Evolutionary conservation across 2,888 invertebrate genomes (phyloP), one percentile per base, ranked within the genome.

Genomic region (Spilosoma lubricipeda): DNA sequence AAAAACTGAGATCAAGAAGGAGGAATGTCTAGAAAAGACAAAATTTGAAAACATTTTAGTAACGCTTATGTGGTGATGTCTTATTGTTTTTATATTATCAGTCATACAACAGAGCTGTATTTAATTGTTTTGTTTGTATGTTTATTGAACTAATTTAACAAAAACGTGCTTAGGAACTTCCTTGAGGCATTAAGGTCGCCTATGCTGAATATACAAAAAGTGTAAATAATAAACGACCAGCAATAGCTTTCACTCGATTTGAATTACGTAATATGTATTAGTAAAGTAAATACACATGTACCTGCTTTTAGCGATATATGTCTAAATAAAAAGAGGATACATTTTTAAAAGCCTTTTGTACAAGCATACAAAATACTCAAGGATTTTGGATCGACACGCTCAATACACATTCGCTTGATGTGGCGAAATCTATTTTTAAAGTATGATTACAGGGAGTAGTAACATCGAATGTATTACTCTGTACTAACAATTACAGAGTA

Each of bases 371-470:
- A 42, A 67, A 67, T 20, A 67, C 4, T 59, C 45, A 48, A 67
- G 33, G 23, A 48, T 48, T 67, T 30, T 48, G 20, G 20, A 48
- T 13, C 67, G 2, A 42, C n/a, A 67, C n/a, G 42, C 7, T 67
- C 15, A 45, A 30, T 48, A 63, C 18, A 30, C 63, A 63, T 63
- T 63, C 1, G 45, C 48, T 33, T 67, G 20, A 48, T 48, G 23
- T 67, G 45, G 48, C 27, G 11, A 48, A 67, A 36, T 59, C 69
- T 70, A 70, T 70, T 70, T 70, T 70, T n/a, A 27, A 56, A 39
- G 36, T 27, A 70, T 59, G 56, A 56, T 59, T 56, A n/a, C 18
- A 39, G 36, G 20, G 15, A n/a, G 33, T 48, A 48, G 33, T 33
- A 33, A 33, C 33, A 33, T 33, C 33, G 33, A 33, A 33, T 33